phyloP scores from a whole-genome alignment of 2,113 vertebrate genomes.

The Bufo bufo region DNA sequence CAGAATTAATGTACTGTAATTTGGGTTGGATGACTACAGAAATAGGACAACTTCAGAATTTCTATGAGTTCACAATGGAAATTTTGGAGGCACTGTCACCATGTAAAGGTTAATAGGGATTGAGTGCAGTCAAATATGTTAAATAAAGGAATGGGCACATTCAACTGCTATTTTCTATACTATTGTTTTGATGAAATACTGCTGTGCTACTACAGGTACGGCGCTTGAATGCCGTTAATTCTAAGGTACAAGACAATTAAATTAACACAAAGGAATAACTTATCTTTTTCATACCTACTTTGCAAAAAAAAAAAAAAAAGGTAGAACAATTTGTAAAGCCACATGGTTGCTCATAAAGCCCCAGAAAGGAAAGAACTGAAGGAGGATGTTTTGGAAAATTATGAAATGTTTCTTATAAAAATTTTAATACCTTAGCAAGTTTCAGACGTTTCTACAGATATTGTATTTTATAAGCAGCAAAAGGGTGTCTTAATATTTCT shows the following conservation, averaged over 20 bases:
- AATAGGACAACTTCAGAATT: constrained; percentile 43
- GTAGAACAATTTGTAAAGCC: background rate
- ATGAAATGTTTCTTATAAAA: background rate
- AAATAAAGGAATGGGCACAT: constrained; percentile 6
- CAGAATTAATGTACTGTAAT: constrained; percentile 32
- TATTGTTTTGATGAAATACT: constrained; percentile 24
- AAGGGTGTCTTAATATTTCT: background rate
- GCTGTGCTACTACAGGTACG: constrained; percentile 15
- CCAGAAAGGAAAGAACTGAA: background rate
- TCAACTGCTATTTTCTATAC: constrained; percentile 11
- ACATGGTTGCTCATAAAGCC: constrained; percentile 3
- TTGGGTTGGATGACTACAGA: constrained; percentile 19
- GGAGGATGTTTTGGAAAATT: background rate
- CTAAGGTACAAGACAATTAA: constrained; percentile 23
- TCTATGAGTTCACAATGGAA: constrained; percentile 38
- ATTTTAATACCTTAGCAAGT: background rate
- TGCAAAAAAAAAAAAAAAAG: background rate
- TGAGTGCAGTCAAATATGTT: constrained; percentile 31
- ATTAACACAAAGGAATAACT: constrained; percentile 22
- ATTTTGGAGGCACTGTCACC: constrained; percentile 36
- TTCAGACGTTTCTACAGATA: background rate
- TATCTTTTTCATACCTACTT: background rate
- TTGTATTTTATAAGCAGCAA: constrained; percentile 8
- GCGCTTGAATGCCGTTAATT: background rate
- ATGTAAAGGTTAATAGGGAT: constrained; percentile 44